These are phyloP conservation scores for Lasiurus borealis DNA, from an alignment of 2,113 vertebrate species.

Conservation along the genomic window DNA sequence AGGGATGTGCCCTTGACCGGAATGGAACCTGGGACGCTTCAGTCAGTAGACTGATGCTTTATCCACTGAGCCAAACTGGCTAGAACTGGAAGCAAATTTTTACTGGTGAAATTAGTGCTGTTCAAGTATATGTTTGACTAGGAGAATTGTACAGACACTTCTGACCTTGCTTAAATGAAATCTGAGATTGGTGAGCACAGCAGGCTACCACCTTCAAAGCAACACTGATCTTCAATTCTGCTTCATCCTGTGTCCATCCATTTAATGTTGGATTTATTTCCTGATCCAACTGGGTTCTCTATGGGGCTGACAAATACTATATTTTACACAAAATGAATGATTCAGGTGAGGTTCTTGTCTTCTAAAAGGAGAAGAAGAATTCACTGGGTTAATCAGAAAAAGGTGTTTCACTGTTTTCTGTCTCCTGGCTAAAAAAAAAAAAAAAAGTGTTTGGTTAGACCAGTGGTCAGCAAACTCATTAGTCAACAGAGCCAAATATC, in stretches of 20 bases:
- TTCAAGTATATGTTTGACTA: background rate
- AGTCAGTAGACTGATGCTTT: no score
- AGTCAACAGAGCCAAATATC: no score
- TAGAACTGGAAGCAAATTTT: no score
- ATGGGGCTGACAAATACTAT: background rate
- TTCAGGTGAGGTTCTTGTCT: background rate
- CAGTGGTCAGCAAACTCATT: no score
- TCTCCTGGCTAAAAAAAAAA: background rate
- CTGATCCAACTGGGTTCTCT: background rate
- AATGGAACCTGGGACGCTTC: no score
- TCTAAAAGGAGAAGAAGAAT: background rate
- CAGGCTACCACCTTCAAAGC: background rate
- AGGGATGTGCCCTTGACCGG: no score
- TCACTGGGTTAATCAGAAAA: background rate
- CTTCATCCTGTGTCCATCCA: background rate
- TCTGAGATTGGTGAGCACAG: background rate
- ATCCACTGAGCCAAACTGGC: no score
- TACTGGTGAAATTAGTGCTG: background rate
- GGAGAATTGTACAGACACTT: background rate
- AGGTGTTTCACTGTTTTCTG: background rate
- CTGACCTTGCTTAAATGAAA: background rate
- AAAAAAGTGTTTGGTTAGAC: background rate
- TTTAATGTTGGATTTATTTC: conserved; percentile 2
- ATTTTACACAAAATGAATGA: conserved; percentile 41
- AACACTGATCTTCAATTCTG: background rate